Percentiles rank a stretch among this genome's conserved stretches.
phyloP scores from a whole-genome alignment of 1,140 invertebrate species.

The Pectinophora gossypiella region DNA sequence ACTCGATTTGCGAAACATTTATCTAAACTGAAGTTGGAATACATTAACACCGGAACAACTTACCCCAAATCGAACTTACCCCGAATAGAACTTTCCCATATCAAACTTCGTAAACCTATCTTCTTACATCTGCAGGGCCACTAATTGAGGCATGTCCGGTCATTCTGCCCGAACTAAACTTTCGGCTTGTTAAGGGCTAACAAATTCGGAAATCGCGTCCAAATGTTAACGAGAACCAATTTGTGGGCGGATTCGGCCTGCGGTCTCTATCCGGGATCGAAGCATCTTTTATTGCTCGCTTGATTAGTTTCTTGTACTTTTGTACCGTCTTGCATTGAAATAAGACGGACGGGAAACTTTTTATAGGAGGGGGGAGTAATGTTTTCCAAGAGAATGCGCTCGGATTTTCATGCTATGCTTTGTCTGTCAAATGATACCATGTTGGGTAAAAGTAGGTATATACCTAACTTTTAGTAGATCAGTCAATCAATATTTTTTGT shows the following conservation, averaged over 20 bases:
- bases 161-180: slow-evolving; percentile 49
- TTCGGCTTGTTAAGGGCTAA: slow-evolving; percentile 50
- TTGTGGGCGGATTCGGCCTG: slow-evolving; percentile 26
- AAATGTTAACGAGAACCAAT: slow-evolving; percentile 64
- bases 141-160: slow-evolving; percentile 62
- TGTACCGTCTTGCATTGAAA: not conserved
- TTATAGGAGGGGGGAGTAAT: too few relatives aligned
- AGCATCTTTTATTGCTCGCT: not conserved
- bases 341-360: too few relatives aligned
- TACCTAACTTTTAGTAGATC: too few relatives aligned
- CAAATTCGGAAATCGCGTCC: slow-evolving; percentile 56
- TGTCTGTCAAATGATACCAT: too few relatives aligned
- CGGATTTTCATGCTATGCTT: too few relatives aligned
- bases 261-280: not conserved
- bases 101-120: not conserved
- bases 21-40: too few relatives aligned
- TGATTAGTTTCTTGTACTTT: slow-evolving; percentile 35
- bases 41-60: too few relatives aligned
- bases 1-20: too few relatives aligned
- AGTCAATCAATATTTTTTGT: too few relatives aligned
- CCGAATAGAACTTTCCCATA: not conserved
- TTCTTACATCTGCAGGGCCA: slow-evolving; percentile 11
- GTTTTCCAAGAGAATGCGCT: too few relatives aligned
- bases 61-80: not conserved
- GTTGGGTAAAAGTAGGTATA: too few relatives aligned